Evolutionary conservation across 2,113 vertebrate genomes (phyloP).

Genomic region (Sylvietta virens): DNA sequence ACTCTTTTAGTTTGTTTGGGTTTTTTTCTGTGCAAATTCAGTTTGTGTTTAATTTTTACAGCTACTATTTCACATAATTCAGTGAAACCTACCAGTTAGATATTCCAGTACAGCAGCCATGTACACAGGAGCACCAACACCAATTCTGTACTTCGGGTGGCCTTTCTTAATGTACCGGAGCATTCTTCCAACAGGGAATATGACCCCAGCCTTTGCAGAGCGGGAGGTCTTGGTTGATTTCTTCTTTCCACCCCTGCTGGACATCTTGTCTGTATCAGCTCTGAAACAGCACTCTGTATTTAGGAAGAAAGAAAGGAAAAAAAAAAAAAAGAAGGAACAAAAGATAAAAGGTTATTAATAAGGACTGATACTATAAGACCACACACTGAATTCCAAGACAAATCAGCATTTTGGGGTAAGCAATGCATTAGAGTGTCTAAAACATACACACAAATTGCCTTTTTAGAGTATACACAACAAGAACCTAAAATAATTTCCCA

Average conservation of each 20-base stretch:
- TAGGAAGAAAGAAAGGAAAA: background rate
- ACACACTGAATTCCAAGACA: background rate
- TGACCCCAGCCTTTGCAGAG: constrained; percentile 93
- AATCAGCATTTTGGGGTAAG: background rate
- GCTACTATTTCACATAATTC: background rate
- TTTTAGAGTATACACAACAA: background rate
- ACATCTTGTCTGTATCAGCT: constrained; percentile 77
- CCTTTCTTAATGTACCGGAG: constrained; percentile 94
- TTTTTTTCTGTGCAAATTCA: background rate
- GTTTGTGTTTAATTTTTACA: background rate
- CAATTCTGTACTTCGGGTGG: constrained; percentile 93
- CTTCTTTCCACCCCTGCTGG: constrained; percentile 96
- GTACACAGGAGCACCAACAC: constrained; percentile 95
- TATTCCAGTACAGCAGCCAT: constrained; percentile 97
- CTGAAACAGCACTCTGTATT: constrained; percentile 55
- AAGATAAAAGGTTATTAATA: background rate
- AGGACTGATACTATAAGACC: background rate
- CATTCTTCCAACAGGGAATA: constrained; percentile 98
- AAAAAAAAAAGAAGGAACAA: background rate
- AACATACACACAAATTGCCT: background rate
- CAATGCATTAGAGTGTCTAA: background rate
- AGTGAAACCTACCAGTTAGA: constrained; percentile 85
- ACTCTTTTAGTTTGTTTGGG: background rate
- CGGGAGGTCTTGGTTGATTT: constrained; percentile 93
- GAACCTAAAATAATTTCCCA: background rate